Base-by-base conservation (phyloP, 2,888 invertebrate genomes). In the Oligia fasciuncula region DNA sequence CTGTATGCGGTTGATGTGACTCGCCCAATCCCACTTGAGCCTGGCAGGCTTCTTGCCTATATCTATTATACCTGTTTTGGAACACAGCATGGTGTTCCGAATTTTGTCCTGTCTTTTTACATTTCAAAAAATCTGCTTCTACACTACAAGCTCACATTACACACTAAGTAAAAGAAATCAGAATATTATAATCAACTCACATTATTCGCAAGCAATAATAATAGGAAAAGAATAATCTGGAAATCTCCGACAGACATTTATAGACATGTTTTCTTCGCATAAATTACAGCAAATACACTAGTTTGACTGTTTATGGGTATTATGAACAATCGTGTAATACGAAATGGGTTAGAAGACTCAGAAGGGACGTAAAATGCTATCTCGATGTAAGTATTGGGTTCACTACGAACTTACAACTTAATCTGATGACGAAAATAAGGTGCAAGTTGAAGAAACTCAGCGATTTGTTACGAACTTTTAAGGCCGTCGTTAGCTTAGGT, bases 361-460 rank as follows among this genome's bases (percentile, higher is more conserved):
- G 63, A 5, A n/a, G 14, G 35, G 57, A 74, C 77, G 76, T 83
- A 87, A 91, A 89, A 91, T 87, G 87, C 90, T 92, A 92, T 93
- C 89, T 91, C 87, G 88, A 91, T 91, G 91, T 91, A 92, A 91
- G 90, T 91, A 91, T 92, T 92, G 88, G 88, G 91, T 93, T 93
- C 92, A 87, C 90, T 73, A 19, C 14, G 68, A 85, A 83, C 62
- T 85, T 89, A 94, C 93, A 93, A 92, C 94, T 95, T 93, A 93
- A 95, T 96, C 93, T 92, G 86, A 88, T 86, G 90, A 76, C 89
- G 76, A 87, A 89, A 90, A 91, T 79, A 73, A 72, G 81, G 77
- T 70, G 11, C 75, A 91, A 93, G 90, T 85, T 23, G 85, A 19
- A 82, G 84, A 86, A 86, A 74, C 76, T 29, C 11, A 0, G 90